A percentile compares a stretch with the other conserved stretches of the same genome.
These are phyloP conservation scores for Actinemys pallida DNA, from an alignment of 2,113 vertebrate species.

Conservation along the genomic window DNA sequence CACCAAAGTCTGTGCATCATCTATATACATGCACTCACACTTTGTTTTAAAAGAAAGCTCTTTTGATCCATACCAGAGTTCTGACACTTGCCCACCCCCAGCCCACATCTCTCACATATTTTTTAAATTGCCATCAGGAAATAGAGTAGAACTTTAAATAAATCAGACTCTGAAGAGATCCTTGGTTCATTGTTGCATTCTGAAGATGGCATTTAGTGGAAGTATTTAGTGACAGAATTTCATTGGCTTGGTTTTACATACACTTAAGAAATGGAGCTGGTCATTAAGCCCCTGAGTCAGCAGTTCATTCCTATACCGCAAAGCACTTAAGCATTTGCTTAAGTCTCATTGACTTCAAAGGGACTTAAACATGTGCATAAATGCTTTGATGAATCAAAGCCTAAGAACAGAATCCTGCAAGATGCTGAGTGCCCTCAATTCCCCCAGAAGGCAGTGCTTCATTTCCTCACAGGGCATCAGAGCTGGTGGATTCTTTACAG, in stretches of 20 bases:
- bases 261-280: not conserved
- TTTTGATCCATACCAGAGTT: not conserved
- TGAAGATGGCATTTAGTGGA: not conserved
- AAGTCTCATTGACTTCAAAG: not conserved
- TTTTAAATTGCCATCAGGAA: constrained; percentile 11
- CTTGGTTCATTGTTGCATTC: not conserved
- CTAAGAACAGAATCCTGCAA: not conserved
- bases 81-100: not conserved
- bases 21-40: rapidly evolving
- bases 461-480: not conserved
- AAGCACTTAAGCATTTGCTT: not conserved
- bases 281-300: not conserved
- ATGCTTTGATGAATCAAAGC: not conserved
- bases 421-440: not conserved
- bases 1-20: not conserved
- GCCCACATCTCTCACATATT: not conserved
- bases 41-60: not conserved
- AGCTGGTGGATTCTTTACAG: not conserved
- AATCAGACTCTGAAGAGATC: not conserved
- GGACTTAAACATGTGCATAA: not conserved
- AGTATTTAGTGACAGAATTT: not conserved
- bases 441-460: not conserved
- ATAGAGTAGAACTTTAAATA: not conserved
- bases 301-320: not conserved
- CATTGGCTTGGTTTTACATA: not conserved